Percentiles rank a stretch among this genome's conserved stretches.
Conservation (phyloP, 37 sponge, comb jelly and placozoan genomes). For the Bolinopsis microptera region DNA sequence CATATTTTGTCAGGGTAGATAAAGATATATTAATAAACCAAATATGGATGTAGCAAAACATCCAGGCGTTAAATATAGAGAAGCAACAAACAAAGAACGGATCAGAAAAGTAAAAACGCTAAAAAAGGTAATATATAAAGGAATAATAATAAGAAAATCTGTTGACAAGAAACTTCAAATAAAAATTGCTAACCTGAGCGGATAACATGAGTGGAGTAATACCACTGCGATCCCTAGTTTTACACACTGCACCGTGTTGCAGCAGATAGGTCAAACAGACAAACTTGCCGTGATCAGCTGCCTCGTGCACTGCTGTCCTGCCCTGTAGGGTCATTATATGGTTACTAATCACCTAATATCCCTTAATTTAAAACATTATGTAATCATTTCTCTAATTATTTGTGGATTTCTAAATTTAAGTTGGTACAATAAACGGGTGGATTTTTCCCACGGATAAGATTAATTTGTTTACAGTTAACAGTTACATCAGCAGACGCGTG, state of each 20-base stretch:
- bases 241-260: constrained; percentile 24
- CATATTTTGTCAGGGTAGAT: too few relatives aligned
- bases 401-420: background rate
- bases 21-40: too few relatives aligned
- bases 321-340: background rate
- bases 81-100: too few relatives aligned
- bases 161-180: too few relatives aligned
- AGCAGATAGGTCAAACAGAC: constrained; percentile 39
- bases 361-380: background rate
- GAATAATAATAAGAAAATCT: too few relatives aligned
- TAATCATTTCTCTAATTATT: background rate
- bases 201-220: constrained; percentile 17
- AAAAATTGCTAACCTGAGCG: background rate
- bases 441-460: background rate
- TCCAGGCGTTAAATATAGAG: too few relatives aligned
- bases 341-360: background rate
- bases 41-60: too few relatives aligned
- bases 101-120: too few relatives aligned
- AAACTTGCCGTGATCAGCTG: constrained; percentile 33
- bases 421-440: background rate
- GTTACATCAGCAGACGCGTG: background rate
- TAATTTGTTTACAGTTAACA: background rate
- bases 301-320: constrained; percentile 4
- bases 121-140: too few relatives aligned
- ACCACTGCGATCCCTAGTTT: background rate